A percentile compares a stretch with the other conserved stretches of the same genome.
Conservation (phyloP, 1,140 invertebrate species). For the Diorhabda elongata region DNA sequence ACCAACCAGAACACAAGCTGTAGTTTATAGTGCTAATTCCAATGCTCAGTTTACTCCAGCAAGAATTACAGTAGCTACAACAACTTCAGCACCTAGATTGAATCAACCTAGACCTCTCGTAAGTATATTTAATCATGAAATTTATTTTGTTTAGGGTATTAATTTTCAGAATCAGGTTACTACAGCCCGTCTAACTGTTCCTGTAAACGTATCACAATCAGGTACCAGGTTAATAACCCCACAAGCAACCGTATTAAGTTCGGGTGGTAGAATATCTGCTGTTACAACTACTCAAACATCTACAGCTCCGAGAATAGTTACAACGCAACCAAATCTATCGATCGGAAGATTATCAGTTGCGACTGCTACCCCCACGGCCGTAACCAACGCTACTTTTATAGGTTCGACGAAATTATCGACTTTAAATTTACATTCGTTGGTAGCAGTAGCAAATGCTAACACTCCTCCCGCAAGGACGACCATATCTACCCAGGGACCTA, state of each 20-base stretch:
- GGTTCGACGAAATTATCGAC: conserved; percentile 35
- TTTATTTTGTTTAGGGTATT: conserved; percentile 1
- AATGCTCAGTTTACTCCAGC: conserved; percentile 39
- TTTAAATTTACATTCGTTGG: conserved; percentile 38
- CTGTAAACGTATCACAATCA: conserved; percentile 33
- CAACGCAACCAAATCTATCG: conserved; percentile 36
- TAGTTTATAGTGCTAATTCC: conserved; percentile 43
- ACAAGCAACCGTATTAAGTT: conserved; percentile 33
- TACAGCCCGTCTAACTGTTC: conserved; percentile 39
- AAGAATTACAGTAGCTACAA: conserved; percentile 37
- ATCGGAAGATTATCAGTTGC: conserved; percentile 35
- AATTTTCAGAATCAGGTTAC: conserved; percentile 36
- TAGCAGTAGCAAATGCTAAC: conserved; percentile 43
- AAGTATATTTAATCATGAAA: conserved; percentile 18
- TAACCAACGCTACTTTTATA: conserved; percentile 27
- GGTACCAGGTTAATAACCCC: conserved; percentile 36
- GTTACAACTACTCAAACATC: conserved; percentile 33
- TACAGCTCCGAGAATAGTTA: conserved; percentile 34
- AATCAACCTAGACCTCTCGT: conserved; percentile 35
- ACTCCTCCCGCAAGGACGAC: conserved; percentile 28
- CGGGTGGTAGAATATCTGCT: conserved; percentile 38
- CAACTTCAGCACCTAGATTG: conserved; percentile 34
- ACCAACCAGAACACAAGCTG: conserved; percentile 42
- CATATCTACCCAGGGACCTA: conserved; percentile 38
- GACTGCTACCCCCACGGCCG: conserved; percentile 27